phyloP scores from a whole-genome alignment of 2,888 invertebrate species.

The Agrilus biguttatus region DNA sequence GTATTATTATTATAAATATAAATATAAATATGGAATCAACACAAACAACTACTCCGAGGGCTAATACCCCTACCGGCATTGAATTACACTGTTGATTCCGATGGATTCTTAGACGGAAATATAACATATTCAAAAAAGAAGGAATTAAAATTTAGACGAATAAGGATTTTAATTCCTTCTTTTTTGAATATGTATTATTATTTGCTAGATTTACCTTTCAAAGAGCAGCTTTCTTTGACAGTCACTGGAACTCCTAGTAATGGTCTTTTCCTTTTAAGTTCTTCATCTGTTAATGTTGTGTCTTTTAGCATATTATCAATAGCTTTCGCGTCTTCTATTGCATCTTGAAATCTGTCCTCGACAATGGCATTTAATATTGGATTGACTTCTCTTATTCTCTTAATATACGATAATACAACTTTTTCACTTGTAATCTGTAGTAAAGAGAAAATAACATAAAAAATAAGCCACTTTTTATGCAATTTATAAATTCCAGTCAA shows the following conservation, averaged over 20 bases:
- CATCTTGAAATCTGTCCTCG: conserved; percentile 59
- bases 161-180: no score
- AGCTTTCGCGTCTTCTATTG: conserved; percentile 55
- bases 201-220: conserved; percentile 32
- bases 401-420: conserved; percentile 56
- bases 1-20: no score
- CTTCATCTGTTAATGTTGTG: conserved; percentile 9
- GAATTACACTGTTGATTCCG: no score
- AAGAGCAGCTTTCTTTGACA: conserved; percentile 65
- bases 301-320: conserved; percentile 39
- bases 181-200: no score
- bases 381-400: conserved; percentile 66
- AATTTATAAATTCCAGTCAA: no score
- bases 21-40: no score
- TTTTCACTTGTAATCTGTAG: conserved; percentile 26
- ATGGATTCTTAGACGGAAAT: no score
- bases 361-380: conserved; percentile 65
- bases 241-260: conserved; percentile 70
- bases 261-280: conserved; percentile 31
- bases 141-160: no score
- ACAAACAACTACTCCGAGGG: no score
- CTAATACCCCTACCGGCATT: no score
- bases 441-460: background rate
- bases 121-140: no score
- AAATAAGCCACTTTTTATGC: no score